These are phyloP conservation scores for Pangasianodon gigas DNA, from an alignment of 2,113 vertebrate species.

Conservation along the genomic window DNA sequence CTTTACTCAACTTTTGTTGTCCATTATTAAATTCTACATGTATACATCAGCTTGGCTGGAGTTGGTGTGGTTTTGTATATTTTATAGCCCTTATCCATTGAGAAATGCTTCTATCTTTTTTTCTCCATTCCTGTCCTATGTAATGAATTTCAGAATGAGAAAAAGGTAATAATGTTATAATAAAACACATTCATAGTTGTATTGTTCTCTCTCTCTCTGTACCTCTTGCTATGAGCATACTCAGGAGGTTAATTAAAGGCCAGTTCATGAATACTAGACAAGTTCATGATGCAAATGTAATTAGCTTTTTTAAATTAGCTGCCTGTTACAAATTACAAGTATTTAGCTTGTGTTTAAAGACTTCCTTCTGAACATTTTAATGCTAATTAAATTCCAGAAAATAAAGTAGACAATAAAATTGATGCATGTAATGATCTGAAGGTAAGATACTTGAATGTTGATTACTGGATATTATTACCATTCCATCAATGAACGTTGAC, in stretches of 20 bases:
- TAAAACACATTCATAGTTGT: background rate
- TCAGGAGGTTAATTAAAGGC: conserved; percentile 64
- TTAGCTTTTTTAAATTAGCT: conserved; percentile 65
- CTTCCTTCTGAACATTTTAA: conserved; percentile 48
- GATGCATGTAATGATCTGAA: conserved; percentile 47
- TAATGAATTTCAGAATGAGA: background rate
- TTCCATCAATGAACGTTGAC: conserved; percentile 7
- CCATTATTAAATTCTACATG: background rate
- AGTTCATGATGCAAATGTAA: conserved; percentile 56
- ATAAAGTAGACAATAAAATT: conserved; percentile 45
- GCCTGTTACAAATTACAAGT: conserved; percentile 58
- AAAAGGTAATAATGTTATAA: background rate
- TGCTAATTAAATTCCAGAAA: conserved; percentile 53
- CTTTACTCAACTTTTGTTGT: background rate
- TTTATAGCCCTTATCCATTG: background rate
- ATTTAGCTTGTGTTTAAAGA: conserved; percentile 60
- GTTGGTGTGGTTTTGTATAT: background rate
- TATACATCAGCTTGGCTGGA: background rate
- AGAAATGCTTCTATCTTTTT: background rate
- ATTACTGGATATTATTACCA: conserved; percentile 6
- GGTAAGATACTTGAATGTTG: conserved; percentile 13
- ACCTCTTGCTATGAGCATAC: conserved; percentile 40
- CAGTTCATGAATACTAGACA: conserved; percentile 42
- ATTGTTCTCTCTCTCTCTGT: conserved; percentile 1
- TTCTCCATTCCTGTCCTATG: background rate